These are phyloP conservation scores for Agrotis ipsilon DNA, from an alignment of 2,888 invertebrate genomes.

Conservation along the genomic window DNA sequence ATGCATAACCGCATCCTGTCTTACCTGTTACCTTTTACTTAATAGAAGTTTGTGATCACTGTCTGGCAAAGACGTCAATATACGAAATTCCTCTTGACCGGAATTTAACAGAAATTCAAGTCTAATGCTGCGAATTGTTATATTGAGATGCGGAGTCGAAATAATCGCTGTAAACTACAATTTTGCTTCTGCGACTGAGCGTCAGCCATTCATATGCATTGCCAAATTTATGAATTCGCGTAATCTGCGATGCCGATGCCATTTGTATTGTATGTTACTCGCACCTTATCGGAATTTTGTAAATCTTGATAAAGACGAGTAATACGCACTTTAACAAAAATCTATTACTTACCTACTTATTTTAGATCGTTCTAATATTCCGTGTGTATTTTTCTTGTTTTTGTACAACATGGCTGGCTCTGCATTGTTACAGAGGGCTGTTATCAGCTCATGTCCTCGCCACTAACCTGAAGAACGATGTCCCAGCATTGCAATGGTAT, in stretches of 20 bases:
- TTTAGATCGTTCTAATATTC: background rate
- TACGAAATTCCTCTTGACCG: too few relatives aligned
- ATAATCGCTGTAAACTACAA: background rate
- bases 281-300: background rate
- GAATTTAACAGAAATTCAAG: too few relatives aligned
- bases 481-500: slow-evolving; percentile 95
- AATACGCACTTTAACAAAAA: background rate
- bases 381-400: background rate
- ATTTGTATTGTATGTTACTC: background rate
- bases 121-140: too few relatives aligned
- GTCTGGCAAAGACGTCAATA: too few relatives aligned
- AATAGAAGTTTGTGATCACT: too few relatives aligned
- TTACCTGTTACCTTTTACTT: too few relatives aligned
- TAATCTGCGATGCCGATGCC: background rate
- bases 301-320: background rate
- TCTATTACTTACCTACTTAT: background rate
- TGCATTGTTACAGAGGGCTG: slow-evolving; percentile 93
- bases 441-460: slow-evolving; percentile 98
- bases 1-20: too few relatives aligned
- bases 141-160: too few relatives aligned
- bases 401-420: too few relatives aligned
- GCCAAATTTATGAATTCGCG: background rate
- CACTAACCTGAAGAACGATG: slow-evolving; percentile 94
- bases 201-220: background rate
- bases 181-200: background rate